phyloP scores from a whole-genome alignment of 2,888 invertebrate genomes.

The Spatulosminthurus flaviceps region DNA sequence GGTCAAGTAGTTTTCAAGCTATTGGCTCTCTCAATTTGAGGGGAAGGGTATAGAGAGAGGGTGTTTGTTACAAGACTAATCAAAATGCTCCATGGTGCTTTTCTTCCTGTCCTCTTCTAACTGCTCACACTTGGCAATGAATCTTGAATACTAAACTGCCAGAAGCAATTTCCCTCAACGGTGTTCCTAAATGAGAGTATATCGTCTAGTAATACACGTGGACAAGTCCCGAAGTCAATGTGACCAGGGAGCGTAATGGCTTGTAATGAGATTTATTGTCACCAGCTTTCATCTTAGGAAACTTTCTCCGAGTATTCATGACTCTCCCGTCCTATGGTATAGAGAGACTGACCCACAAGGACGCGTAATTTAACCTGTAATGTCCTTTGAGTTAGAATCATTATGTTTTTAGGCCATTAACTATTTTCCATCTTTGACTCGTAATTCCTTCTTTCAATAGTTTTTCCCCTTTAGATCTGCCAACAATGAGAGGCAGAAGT shows the following conservation, averaged over 20 bases:
- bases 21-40: no score
- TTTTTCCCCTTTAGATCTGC: no score
- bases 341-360: background rate
- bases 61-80: background rate
- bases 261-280: constrained; percentile 4
- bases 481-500: no score
- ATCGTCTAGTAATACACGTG: no score
- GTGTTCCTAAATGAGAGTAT: constrained; percentile 9
- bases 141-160: constrained; percentile 24
- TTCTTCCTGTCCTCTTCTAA: background rate
- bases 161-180: background rate
- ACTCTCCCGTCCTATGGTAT: background rate
- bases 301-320: background rate
- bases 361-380: no score
- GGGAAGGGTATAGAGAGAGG: background rate
- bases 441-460: no score
- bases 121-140: background rate
- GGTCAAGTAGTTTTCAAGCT: no score
- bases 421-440: no score
- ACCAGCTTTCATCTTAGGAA: background rate
- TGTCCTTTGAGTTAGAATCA: no score
- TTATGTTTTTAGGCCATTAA: no score
- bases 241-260: constrained; percentile 18
- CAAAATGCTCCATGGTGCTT: background rate
- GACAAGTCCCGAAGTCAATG: background rate